Evolutionary conservation across 2,888 invertebrate species (phyloP), one percentile per base, ranked within the genome.

Genomic region (Trilocha varians): DNA sequence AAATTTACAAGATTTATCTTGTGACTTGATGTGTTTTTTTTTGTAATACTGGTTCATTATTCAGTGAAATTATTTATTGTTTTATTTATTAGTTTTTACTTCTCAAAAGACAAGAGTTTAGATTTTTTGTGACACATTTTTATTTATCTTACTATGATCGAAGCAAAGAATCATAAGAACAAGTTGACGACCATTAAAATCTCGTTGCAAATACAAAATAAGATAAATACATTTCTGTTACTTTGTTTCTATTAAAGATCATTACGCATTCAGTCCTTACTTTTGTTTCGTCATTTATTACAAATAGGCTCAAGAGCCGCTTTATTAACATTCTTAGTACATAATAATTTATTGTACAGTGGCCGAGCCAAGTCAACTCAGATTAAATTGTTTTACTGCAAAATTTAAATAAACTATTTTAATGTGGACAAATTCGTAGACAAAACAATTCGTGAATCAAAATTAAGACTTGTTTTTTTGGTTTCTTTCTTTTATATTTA

Each of bases 211-310:
- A 13, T n/a, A 34, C 13, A 25, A 25, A 8, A n/a, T 6, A 13
- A 6, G 13, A 13, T 34, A 13, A 6, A n/a, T 9, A 6, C n/a
- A 34, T 34, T 34, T 14, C 9, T 8, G 32, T 32, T 34, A 34
- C 34, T 34, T 34, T 13, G 14, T 14, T 14, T 34, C 34, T 34
- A 34, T 58, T 65, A 61, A 50, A 47, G 48, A 38, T 43, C 65
- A 73, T 76, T 79, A 62, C 48, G 78, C 78, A 82, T 80, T 77
- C 80, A 60, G 63, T 59, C 62, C 75, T 67, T 77, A 78, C 71
- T 71, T 77, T 70, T 69, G 70, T 78, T 78, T 78, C 76, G 66
- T 79, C 80, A 79, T 79, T 76, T 76, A 74, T 77, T 70, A 79
- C 75, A 72, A 78, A 78, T 69, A 75, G 25, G 66, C 70, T 66